Evolutionary conservation across 2,797 vertebrate genomes (phyloP), one percentile per base, ranked within the genome.

Genomic region (Pipistrellus nathusii): DNA sequence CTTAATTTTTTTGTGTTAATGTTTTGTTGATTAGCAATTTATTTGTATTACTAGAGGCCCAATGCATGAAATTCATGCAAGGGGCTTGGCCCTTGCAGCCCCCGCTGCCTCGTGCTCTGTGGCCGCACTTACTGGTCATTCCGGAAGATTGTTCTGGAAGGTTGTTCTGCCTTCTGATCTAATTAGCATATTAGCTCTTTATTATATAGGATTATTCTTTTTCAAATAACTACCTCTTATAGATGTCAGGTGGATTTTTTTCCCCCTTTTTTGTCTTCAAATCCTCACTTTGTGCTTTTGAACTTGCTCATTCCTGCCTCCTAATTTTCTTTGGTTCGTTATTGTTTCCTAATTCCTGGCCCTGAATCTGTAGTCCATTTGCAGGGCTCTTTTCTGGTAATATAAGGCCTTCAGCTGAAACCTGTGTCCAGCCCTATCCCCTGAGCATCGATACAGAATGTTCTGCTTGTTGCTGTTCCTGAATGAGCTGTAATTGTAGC

Each of bases 331-430:
- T 93, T 91, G 32, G 11, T 72, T 93, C 46, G 1, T 68, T 78
- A 73, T 77, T 53, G 25, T 87, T 94, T 85, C 93, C 57, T 95
- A 25, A 77, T 95, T 94, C 85, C 76, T 72, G 46, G 48, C 59
- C 41, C 93, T 46, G 13, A 92, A 71, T 92, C 68, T 81, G 90
- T 41, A 78, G 78, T 84, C 20, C 68, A 83, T 73, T 88, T 73
- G 44, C 10, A 2, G 57, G 12, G 25, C 12, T 30, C 27, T 88
- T 75, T 86, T 93, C 38, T 85, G 66, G 59, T 93, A 48, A 48
- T 55, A 38, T 59, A 20, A 21, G 55, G 30, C 94, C 69, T 92
- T 91, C 38, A 32, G 32, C 90, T 69, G 23, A 82, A 75, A 23
- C 72, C 53, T 90, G 25, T 75, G 83, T 94, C 64, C 80, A 73